Base-by-base conservation (phyloP, 2,888 invertebrate species). In the Cephus spinipes region DNA sequence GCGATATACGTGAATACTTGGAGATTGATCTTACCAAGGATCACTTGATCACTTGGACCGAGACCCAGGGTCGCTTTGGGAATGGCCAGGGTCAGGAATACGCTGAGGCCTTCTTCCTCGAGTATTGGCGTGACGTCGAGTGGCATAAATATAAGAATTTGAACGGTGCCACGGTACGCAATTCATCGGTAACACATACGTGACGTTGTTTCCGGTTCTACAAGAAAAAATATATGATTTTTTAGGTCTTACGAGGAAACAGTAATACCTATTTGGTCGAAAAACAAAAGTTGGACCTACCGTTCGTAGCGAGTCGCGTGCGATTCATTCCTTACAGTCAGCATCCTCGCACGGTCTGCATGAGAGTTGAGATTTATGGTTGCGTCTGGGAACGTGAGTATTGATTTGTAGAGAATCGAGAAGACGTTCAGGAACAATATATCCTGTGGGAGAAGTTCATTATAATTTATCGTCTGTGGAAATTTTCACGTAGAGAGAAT, bases 311-410 rank as follows among this genome's bases (percentile, higher is more conserved):
- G 30, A 96, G 95, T 80, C 95, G 95, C 92, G 95, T 98, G 40
- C 94, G 98, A 71, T 96, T 98, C 92, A 95, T 97, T 83, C 98
- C 98, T 0, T 97, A 96, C 92, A 96, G 97, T 83, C 94, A 95
- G 76, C 96, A 96, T 88, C 96, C 96, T 0, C 93, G 97, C 77
- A 98, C 97, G 0, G 96, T 98, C 75, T 98, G 98, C 92, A 96
- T 98, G 96, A 92, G 98, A 83, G 96, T 98, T 69, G 98, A 98
- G 91, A 92, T 98, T 79, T 97, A 97, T 90, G 98, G 98, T 81
- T 98, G 98, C 92, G 92, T 93, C 69, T 96, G 95, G 94, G 94
- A 94, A 91, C 95, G 96, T 96, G 92, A 94, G 94, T 93, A 89
- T 75, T 55, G 55, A 55, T 55, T 55, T 23, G 55, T 23, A 55